Evolutionary conservation across 2,888 invertebrate genomes (phyloP).

Genomic region (Pristionchus arcanus): DNA sequence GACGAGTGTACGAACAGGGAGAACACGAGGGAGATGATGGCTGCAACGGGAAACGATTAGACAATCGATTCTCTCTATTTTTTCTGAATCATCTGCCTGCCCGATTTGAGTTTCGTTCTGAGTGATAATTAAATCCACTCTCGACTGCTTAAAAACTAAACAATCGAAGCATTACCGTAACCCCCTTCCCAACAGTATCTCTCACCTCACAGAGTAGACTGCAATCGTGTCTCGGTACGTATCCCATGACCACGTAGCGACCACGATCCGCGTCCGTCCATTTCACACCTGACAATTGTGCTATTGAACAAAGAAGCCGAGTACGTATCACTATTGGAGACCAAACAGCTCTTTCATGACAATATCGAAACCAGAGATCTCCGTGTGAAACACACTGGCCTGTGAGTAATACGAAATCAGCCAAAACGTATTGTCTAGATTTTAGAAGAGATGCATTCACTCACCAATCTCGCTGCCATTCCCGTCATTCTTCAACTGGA

Average conservation of each 20-base stretch:
- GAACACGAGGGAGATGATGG: neutral
- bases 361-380: too few species aligned
- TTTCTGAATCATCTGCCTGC: neutral
- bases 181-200: neutral
- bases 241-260: constrained; percentile 66
- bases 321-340: too few species aligned
- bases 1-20: constrained; percentile 34
- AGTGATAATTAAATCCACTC: too few species aligned
- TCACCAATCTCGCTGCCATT: constrained; percentile 45
- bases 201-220: constrained; percentile 63
- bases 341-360: too few species aligned
- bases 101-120: neutral
- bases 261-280: constrained; percentile 61
- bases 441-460: neutral
- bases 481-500: constrained; percentile 24
- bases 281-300: constrained; percentile 47
- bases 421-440: too few species aligned
- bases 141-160: too few species aligned
- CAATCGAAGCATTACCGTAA: too few species aligned
- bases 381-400: neutral
- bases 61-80: neutral
- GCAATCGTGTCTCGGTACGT: constrained; percentile 70
- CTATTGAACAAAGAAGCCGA: neutral
- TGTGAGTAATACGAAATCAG: neutral
- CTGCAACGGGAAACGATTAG: neutral